Conservation (phyloP, 92 coral and sea anemone genomes). For the Palythoa heliodiscus region DNA sequence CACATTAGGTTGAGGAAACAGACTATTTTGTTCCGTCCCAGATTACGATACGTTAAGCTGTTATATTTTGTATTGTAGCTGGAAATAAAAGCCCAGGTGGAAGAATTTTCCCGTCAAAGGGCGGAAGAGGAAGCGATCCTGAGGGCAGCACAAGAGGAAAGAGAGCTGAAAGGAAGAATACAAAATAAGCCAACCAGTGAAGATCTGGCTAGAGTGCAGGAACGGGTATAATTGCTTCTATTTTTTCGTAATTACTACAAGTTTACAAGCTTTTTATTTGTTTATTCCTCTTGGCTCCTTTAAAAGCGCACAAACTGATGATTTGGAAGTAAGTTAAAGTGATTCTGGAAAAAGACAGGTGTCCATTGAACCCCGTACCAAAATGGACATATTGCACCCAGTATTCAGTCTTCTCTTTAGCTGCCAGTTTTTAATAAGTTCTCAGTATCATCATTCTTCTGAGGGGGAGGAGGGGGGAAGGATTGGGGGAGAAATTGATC, state of each 20-base stretch:
- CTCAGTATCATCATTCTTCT: too few species aligned
- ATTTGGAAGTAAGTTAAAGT: too few species aligned
- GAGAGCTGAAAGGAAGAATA: constrained; percentile 66
- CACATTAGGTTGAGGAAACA: too few species aligned
- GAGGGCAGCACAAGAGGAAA: constrained; percentile 74
- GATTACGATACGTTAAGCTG: neutral
- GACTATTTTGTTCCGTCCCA: neutral
- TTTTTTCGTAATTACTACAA: neutral
- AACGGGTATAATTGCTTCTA: constrained; percentile 59
- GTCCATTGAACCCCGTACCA: too few species aligned
- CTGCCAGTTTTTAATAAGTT: too few species aligned
- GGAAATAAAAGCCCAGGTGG: constrained; percentile 87
- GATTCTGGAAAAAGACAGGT: too few species aligned
- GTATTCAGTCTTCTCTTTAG: too few species aligned
- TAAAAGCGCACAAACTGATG: too few species aligned
- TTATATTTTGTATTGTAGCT: constrained; percentile 52
- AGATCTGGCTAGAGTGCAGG: constrained; percentile 78
- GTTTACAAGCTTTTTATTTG: neutral
- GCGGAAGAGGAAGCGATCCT: constrained; percentile 90
- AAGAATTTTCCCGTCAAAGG: constrained; percentile 80
- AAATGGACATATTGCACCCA: too few species aligned
- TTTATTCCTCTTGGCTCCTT: too few species aligned
- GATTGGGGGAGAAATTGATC: too few species aligned
- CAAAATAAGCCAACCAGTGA: constrained; percentile 68
- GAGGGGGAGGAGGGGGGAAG: too few species aligned